Percentiles rank a stretch among this genome's conserved stretches.
phyloP scores from a whole-genome alignment of 2,797 vertebrate genomes.

The Siniperca scherzeri region DNA sequence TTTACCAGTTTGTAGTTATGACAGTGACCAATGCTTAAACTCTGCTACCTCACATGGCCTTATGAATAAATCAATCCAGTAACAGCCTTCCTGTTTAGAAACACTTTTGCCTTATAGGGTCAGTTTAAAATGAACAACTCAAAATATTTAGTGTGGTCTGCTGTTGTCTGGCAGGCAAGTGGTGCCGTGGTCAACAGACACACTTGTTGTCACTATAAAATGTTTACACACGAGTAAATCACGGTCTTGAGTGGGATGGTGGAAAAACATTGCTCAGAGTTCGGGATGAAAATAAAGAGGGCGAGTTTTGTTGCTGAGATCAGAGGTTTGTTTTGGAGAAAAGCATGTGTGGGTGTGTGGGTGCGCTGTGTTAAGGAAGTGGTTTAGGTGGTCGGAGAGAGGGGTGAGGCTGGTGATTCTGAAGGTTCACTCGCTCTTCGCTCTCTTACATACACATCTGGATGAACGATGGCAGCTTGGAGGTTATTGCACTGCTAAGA shows the following conservation, averaged over 20 bases:
- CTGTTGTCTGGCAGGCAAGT: background rate
- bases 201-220: background rate
- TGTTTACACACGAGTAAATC: slow-evolving; percentile 32
- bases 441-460: background rate
- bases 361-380: slow-evolving; percentile 34
- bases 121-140: slow-evolving; percentile 8
- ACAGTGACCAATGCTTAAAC: background rate
- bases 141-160: slow-evolving; percentile 26
- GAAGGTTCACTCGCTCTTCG: background rate
- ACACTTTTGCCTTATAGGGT: background rate
- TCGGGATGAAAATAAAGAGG: slow-evolving; percentile 5
- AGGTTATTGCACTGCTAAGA: background rate
- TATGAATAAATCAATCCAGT: background rate
- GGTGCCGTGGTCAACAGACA: background rate
- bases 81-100: background rate
- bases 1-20: background rate
- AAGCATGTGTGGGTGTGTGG: background rate
- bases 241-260: background rate
- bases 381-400: slow-evolving; percentile 6
- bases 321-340: slow-evolving; percentile 41
- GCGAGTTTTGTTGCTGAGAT: slow-evolving; percentile 6
- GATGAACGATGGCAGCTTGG: background rate
- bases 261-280: slow-evolving; percentile 5
- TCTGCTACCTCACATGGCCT: background rate
- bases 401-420: background rate